Evolutionary conservation across 2,797 vertebrate genomes (phyloP), one percentile per base, ranked within the genome.

Genomic region (Clamator glandarius): DNA sequence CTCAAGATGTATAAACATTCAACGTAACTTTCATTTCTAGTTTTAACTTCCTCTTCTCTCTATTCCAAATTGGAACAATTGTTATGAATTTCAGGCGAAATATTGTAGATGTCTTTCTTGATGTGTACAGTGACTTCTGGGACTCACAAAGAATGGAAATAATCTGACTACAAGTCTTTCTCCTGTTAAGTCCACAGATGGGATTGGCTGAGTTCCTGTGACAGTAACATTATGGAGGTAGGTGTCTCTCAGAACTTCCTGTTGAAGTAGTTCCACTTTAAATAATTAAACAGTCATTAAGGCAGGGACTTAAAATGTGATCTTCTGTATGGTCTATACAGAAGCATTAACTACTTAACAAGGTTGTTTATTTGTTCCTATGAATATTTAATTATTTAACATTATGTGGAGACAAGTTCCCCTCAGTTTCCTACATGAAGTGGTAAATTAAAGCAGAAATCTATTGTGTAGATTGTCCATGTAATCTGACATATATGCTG

Each of bases 281-380:
- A 94, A 94, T 95, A 90, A 93, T 93, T 79, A 33, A 93, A 64
- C 2, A 77, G 20, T 89, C 72, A 80, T 95, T 93, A 89, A 74
- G 26, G 4, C 29, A 74, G 52, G 94, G 50, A 80, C 33, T 67
- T 83, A 87, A 85, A 92, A 63, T 76, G 80, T 0, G 4, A n/a
- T 63, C 26, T 94, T 87, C n/a, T 16, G 50, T 67, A 72, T 87
- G 61, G 89, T 85, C 75, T 87, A 70, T 74, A 72, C 16, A 74
- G 70, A 74, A 87, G 5, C 84, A 94, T 89, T 91, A 89, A 79
- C 75, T 85, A 83, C 84, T 94, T 91, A 92, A 93, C 61, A 61
- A 91, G 52, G 35, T 83, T 46, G 64, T 80, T 61, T 89, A 75
- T 82, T 67, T 74, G 41, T 85, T 87, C 25, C 54, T 83, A 85